phyloP scores from a whole-genome alignment of 2,888 invertebrate species.

The Ptilodon capucinus region DNA sequence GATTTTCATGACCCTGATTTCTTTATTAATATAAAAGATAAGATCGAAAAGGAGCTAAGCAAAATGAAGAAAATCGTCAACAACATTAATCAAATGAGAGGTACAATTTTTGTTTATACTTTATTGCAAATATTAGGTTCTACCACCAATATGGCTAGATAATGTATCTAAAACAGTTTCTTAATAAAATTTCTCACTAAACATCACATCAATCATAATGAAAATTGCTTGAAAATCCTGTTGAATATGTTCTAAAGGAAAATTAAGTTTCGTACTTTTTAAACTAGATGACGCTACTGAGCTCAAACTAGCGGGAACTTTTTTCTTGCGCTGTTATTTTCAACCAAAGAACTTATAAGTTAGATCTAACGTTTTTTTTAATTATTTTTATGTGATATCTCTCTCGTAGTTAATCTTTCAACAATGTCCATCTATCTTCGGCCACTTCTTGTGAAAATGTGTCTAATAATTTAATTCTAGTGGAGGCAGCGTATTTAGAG shows the following conservation, averaged over 20 bases:
- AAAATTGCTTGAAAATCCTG: not conserved
- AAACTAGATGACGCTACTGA: no score
- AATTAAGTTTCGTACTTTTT: not conserved
- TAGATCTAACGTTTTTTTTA: no score
- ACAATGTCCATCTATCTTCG: no score
- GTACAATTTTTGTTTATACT: slow-evolving; percentile 34
- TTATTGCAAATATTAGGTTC: not conserved
- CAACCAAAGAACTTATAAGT: no score
- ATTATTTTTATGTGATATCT: no score
- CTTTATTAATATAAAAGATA: slow-evolving; percentile 42
- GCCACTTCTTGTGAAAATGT: no score
- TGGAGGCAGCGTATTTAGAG: slow-evolving; percentile 59
- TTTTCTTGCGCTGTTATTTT: no score
- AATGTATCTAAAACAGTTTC: not conserved
- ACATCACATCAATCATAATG: not conserved
- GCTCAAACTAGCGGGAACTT: no score
- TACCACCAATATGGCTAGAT: no score
- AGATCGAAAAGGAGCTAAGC: slow-evolving; percentile 57
- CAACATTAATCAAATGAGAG: slow-evolving; percentile 65
- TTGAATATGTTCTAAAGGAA: no score
- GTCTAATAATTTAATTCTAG: slow-evolving; percentile 33
- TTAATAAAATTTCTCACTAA: not conserved
- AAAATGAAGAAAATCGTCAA: slow-evolving; percentile 63
- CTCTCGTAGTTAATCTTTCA: no score
- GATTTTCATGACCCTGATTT: slow-evolving; percentile 49